Evolutionary conservation across 2,113 vertebrate genomes (phyloP), one percentile per base, ranked within the genome.

Genomic region (Xiphias gladius): DNA sequence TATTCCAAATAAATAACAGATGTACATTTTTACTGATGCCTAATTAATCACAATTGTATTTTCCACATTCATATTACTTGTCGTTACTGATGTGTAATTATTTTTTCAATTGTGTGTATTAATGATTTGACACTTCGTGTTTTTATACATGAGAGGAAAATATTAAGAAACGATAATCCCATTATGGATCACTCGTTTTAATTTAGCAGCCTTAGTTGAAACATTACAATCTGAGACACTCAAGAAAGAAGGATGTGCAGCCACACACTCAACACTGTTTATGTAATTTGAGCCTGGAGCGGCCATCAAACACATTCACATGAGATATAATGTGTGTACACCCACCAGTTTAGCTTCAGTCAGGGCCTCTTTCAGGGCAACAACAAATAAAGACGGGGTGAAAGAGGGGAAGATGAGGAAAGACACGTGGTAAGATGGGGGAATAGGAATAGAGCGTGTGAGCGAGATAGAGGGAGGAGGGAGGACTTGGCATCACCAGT

Each of bases 401-500:
- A 83, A 82, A 24, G 67, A 58, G 79, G 72, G 85, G 78, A 81
- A 63, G 82, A 73, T 39, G 30, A 48, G 37, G 78, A 62, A 35
- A 71, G 73, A 50, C 48, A 76, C 39, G 70, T 41, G 2, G 59
- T 17, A 41, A 59, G 63, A 58, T 48, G 62, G 79, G 76, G 63
- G 52, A 57, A 70, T 46, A 69, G 73, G 72, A 73, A 63, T 58
- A 52, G 37, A 74, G 64, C 64, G 80, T 74, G 79, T 54, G 66
- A 76, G 79, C 76, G 63, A 30, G 17, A 28, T 11, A 50, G 52
- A 50, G 71, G 68, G 73, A 84, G 86, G 89, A 73, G 79, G 88
- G 86, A 80, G 82, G 85, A 63, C 85, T 81, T 88, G 92, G 91
- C 87, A 91, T 89, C 81, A 30, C 78, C 66, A 4, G 83, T 95